Evolutionary conservation across 2,888 invertebrate species (phyloP), one percentile per base, ranked within the genome.

Genomic region (Hetaerina titia): DNA sequence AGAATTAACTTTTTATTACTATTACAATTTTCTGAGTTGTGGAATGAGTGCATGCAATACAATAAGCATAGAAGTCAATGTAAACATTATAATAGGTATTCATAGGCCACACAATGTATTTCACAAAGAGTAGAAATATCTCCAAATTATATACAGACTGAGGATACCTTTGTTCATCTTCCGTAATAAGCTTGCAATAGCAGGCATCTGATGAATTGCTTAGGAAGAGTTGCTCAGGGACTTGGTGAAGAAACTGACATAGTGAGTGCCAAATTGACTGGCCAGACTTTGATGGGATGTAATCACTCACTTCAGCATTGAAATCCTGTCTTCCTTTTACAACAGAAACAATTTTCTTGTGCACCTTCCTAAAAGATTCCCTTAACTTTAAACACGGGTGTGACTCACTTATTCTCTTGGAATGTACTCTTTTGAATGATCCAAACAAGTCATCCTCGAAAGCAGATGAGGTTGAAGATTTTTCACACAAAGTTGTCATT

Each of bases 161-260:
- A 95, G 95, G 96, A 95, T 97, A 98, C 98, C 98, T 98, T 97
- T 97, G 97, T 96, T 98, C 98, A 96, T 98, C 98, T 60, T 98
- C 98, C 5, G 98, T 97, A 88, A 98, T 96, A 96, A 98, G 97
- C 96, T 97, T 97, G 95, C 97, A 97, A 96, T 98, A 98, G 74
- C 98, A 98, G 96, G 97, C n/a, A 69, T 69, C 64, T 9, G 92
- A 69, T 69, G 92, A 31, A 19, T 9, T 22, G 13, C 69, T 22
- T 15, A 56, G 19, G 11, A 56, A 69, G 2, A 69, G 15, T 7
- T 63, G 56, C 57, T 92, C 56, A 64, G 64, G 69, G 31, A 81
- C 81, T 89, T 22, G 56, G 22, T 58, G 89, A 22, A 92, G n/a
- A 31, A 45, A 92, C n/a, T 69, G 25, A 22, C 56, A n/a, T 31